phyloP scores from a whole-genome alignment of 2,888 invertebrate genomes.

The Scrobipalpa costella region DNA sequence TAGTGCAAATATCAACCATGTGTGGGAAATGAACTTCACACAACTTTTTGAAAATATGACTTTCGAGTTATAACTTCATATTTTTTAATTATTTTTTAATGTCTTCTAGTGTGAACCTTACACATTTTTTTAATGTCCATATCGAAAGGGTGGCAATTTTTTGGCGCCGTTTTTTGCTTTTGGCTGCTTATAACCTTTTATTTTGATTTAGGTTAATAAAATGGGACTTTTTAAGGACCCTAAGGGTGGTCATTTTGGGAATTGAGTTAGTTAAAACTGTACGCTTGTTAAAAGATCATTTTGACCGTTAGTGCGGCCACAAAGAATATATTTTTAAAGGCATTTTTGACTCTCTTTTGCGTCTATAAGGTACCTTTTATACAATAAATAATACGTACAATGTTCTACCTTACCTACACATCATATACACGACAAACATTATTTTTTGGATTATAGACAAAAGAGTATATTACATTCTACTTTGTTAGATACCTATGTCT shows the following conservation, averaged over 20 bases:
- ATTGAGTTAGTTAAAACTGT: constrained; percentile 19
- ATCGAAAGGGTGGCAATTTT: constrained; percentile 28
- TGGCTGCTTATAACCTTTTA: constrained; percentile 24
- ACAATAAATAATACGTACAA: too few relatives aligned
- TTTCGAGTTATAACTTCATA: constrained; percentile 3
- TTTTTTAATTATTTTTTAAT: constrained; percentile 20
- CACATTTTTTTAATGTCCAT: constrained; percentile 23
- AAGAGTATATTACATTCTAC: too few relatives aligned
- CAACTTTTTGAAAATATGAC: constrained; percentile 6
- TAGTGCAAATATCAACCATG: constrained; percentile 1
- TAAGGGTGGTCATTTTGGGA: constrained; percentile 21
- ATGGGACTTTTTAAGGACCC: constrained; percentile 27
- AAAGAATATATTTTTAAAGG: neutral
- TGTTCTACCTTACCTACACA: too few relatives aligned
- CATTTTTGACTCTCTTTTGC: neutral
- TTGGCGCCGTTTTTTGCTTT: constrained; percentile 31
- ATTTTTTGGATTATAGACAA: too few relatives aligned
- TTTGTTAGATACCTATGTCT: too few relatives aligned
- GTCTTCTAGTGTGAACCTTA: neutral
- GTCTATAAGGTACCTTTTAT: too few relatives aligned
- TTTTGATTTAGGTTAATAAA: constrained; percentile 29
- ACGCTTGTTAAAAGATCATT: constrained; percentile 20
- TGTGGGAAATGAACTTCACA: neutral
- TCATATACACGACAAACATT: too few relatives aligned
- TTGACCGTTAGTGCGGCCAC: neutral